Conservation (phyloP, 1,140 invertebrate genomes). For the Rhynchophorus ferrugineus region DNA sequence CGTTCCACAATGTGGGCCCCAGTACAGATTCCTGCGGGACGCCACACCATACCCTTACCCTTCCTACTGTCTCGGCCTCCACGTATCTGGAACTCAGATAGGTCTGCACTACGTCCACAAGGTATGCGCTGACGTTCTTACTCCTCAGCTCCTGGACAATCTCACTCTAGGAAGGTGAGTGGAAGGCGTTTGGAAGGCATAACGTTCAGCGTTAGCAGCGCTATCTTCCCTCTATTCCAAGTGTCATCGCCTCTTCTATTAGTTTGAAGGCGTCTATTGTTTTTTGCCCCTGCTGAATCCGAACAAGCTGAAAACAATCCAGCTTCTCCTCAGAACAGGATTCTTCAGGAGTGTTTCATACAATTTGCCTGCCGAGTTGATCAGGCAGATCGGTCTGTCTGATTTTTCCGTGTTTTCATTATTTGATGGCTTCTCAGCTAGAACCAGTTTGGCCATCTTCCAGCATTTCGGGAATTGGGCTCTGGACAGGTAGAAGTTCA, state of each 20-base stretch:
- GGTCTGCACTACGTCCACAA: conserved; percentile 3
- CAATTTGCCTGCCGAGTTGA: conserved; percentile 22
- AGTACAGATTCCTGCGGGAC: conserved; percentile 38
- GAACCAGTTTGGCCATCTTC: conserved; percentile 21
- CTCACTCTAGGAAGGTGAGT: conserved; percentile 19
- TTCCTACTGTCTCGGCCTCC: neutral
- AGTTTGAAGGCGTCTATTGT: conserved; percentile 20
- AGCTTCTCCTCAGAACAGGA: conserved; percentile 11
- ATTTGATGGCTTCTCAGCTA: conserved; percentile 16
- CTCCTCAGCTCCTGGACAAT: conserved; percentile 6
- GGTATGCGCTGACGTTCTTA: conserved; percentile 4
- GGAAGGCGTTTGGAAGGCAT: conserved; percentile 29
- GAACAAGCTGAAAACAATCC: conserved; percentile 22
- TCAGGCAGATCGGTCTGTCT: conserved; percentile 25
- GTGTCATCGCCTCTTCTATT: conserved; percentile 26
- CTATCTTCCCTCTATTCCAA: conserved; percentile 10
- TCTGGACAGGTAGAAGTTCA: conserved; percentile 5
- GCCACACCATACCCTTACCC: conserved; percentile 16
- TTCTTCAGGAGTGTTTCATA: conserved; percentile 17
- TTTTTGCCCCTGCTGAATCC: conserved; percentile 20
- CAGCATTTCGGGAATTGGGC: conserved; percentile 17
- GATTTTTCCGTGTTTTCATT: neutral
- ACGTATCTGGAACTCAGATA: conserved; percentile 14
- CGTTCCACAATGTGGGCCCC: conserved; percentile 35
- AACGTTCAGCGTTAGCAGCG: conserved; percentile 23